Evolutionary conservation across 2,113 vertebrate genomes (phyloP).

Genomic region (Coregonus clupeaformis): DNA sequence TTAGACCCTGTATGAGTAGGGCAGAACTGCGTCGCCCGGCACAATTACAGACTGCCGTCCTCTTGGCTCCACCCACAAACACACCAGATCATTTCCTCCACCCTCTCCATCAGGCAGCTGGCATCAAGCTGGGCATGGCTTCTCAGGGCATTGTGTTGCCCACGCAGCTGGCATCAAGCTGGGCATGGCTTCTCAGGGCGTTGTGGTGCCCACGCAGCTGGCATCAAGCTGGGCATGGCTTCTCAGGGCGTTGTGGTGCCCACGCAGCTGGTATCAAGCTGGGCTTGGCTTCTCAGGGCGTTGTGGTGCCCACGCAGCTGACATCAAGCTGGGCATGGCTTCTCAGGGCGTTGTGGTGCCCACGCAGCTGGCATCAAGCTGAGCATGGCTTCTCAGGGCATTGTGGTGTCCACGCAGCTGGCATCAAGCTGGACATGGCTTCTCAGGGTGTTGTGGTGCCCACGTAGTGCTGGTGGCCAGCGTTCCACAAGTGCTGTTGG

Average conservation of each 20-base stretch:
- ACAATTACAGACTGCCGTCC: conserved; percentile 68
- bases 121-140: conserved; percentile 43
- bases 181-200: too few relatives aligned
- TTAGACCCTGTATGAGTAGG: conserved; percentile 42
- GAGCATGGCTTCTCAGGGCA: conserved; percentile 13
- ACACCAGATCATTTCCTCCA: conserved; percentile 50
- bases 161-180: too few relatives aligned
- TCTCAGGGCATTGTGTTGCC: conserved; percentile 16
- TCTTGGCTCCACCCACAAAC: conserved; percentile 23
- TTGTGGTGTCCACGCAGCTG: too few relatives aligned
- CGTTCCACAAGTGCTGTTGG: conserved; percentile 28
- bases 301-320: conserved; percentile 35
- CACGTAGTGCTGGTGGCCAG: conserved; percentile 3
- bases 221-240: too few relatives aligned
- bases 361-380: conserved; percentile 51
- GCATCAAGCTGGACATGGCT: conserved; percentile 43
- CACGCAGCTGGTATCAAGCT: not conserved
- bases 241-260: conserved; percentile 21
- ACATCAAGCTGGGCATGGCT: conserved; percentile 42
- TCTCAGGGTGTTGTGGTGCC: conserved; percentile 19
- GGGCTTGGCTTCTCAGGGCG: too few relatives aligned
- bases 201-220: conserved; percentile 27
- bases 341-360: too few relatives aligned
- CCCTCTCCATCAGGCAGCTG: conserved; percentile 38
- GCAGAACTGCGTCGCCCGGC: conserved; percentile 40